Evolutionary conservation across 2,113 vertebrate species (phyloP), one percentile per base, ranked within the genome.

Genomic region (Tapirus terrestris): DNA sequence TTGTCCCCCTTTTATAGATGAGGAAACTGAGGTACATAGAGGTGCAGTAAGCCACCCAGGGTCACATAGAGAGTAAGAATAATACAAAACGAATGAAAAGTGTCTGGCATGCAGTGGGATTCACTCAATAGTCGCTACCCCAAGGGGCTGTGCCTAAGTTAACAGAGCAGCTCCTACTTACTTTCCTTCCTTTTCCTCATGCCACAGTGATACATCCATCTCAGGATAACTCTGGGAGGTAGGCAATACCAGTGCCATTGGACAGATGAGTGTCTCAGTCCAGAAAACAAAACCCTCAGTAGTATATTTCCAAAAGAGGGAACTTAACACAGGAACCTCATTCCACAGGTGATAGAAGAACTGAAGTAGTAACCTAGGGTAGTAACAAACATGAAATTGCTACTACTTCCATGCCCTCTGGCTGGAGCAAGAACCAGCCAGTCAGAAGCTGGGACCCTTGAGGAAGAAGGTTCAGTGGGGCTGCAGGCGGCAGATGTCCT

Each of bases 21-120:
- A 89, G 73, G 29, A 93, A 82, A 95, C 4, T 21, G 65, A 84
- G 61, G 48, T 17, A 72, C 33, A 21, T 0, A 51, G 29, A 92
- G 27, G 39, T 88, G 17, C 45, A 91, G 29, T 11, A 31, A 65
- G 58, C 29, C 21, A 73, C 27, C 25, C 2, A n/a, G 48, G 25
- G 51, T 80, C 67, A 81, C 12, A 29, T 0, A n/a, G 51, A 83
- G 2, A 45, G 43, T 25, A 60, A 93, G n/a, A 83, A 86, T 9
- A 90, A 87, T 56, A 29, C 10, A 18, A 7, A 75, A 72, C 0
- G 1, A 67, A 51, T 20, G 18, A 16, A 58, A 70, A n/a, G 33
- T 4, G 0, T 8, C 81, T 36, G 39, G 31, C 51, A 3, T 11
- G 5, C 1, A 14, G 20, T 16, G 1, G 51, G 20, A 25, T 10